A percentile compares a stretch with the other conserved stretches of the same genome.
Evolutionary conservation across 64 coral and sea anemone genomes (phyloP).

Genomic region (Montipora cactus): DNA sequence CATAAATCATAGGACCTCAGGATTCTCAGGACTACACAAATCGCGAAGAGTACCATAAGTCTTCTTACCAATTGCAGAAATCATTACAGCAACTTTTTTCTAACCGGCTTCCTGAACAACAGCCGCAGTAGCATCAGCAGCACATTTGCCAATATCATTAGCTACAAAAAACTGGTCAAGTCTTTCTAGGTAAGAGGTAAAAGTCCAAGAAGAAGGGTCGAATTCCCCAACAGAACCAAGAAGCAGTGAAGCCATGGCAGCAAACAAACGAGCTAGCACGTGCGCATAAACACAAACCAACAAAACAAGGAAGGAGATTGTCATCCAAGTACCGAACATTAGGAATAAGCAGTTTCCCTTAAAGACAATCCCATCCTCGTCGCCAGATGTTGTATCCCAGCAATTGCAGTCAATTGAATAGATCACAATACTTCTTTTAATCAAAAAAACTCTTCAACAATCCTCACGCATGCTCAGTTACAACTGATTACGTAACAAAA

Average conservation of each 20-base stretch:
- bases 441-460: too few relatives aligned
- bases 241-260: constrained; percentile 12
- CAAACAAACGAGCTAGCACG: neutral
- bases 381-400: too few relatives aligned
- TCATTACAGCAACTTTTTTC: neutral
- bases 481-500: too few relatives aligned
- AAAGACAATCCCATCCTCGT: too few relatives aligned
- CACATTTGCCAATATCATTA: neutral
- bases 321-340: neutral
- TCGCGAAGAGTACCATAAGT: constrained; percentile 37
- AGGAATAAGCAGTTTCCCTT: neutral
- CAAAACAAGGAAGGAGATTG: neutral
- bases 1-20: too few relatives aligned
- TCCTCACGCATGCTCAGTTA: too few relatives aligned
- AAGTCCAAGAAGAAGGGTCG: constrained; percentile 55
- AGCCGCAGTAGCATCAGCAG: constrained; percentile 11
- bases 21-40: constrained; percentile 34
- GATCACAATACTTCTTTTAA: too few relatives aligned
- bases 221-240: constrained; percentile 65
- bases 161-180: constrained; percentile 60
- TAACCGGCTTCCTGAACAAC: neutral
- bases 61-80: neutral
- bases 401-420: too few relatives aligned
- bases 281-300: neutral
- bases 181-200: neutral